Evolutionary conservation across 2,888 invertebrate species (phyloP).

Genomic region (Volucella zonaria): DNA sequence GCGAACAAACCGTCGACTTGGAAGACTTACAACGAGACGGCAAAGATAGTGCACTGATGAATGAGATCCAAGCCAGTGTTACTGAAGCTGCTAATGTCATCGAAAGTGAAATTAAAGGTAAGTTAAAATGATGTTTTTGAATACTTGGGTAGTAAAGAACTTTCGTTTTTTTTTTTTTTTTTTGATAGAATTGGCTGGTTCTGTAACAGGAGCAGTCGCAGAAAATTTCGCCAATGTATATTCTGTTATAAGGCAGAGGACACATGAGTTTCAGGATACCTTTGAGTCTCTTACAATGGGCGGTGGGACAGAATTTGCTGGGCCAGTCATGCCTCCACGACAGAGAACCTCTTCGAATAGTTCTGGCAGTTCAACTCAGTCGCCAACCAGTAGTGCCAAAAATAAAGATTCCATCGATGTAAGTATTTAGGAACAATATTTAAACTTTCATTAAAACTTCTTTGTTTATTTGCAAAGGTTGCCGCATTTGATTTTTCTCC

Average conservation of each 20-base stretch:
- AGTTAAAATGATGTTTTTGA: conserved; percentile 2
- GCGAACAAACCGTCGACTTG: conserved; percentile 81
- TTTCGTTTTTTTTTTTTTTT: conserved; percentile 11
- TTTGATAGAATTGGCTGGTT: conserved; percentile 82
- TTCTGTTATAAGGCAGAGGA: conserved; percentile 83
- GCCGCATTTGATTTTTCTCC: conserved; percentile 79
- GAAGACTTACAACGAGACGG: conserved; percentile 77
- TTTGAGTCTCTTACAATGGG: conserved; percentile 80
- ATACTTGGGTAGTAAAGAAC: not conserved
- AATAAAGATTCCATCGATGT: conserved; percentile 79
- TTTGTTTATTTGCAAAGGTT: conserved; percentile 12
- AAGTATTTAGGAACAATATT: not conserved
- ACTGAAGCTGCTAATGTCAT: conserved; percentile 83
- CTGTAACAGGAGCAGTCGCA: conserved; percentile 83
- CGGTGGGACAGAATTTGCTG: conserved; percentile 77
- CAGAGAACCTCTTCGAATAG: conserved; percentile 79
- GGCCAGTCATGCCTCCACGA: conserved; percentile 71
- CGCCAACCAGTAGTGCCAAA: conserved; percentile 77
- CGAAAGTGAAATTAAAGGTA: conserved; percentile 84
- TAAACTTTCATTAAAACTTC: not conserved
- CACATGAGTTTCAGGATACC: conserved; percentile 82
- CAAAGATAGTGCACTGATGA: conserved; percentile 80
- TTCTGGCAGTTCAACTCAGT: conserved; percentile 81
- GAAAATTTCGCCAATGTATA: conserved; percentile 84
- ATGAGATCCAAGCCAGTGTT: conserved; percentile 82